Evolutionary conservation across 2,797 vertebrate species (phyloP).

Genomic region (Ctenopoma multispine): DNA sequence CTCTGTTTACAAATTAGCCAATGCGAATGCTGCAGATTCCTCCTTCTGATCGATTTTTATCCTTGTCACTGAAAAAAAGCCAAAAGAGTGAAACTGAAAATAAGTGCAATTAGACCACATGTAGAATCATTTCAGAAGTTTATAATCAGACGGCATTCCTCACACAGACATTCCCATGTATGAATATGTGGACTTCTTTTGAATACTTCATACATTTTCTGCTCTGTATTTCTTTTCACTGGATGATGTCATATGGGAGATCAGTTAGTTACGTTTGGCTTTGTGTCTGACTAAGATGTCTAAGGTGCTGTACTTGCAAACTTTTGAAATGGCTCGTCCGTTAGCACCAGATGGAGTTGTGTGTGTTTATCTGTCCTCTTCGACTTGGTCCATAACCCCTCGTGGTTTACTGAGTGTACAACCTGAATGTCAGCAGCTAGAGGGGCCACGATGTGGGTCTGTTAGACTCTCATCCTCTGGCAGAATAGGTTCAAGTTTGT

Average conservation of each 20-base stretch:
- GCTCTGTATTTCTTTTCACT: slow-evolving; percentile 7
- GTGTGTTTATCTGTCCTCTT: background rate
- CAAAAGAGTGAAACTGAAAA: slow-evolving; percentile 69
- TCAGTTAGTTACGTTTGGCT: slow-evolving; percentile 13
- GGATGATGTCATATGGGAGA: slow-evolving; percentile 17
- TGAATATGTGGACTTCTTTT: slow-evolving; percentile 27
- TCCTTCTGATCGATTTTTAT: slow-evolving; percentile 58
- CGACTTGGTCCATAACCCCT: background rate
- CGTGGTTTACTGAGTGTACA: background rate
- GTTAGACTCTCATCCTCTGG: background rate
- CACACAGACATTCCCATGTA: slow-evolving; percentile 79
- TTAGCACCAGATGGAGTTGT: background rate
- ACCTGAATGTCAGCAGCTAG: slow-evolving; percentile 5
- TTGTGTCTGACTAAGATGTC: slow-evolving; percentile 18
- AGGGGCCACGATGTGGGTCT: background rate
- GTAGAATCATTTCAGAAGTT: slow-evolving; percentile 59
- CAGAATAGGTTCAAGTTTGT: slow-evolving; percentile 11
- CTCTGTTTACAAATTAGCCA: slow-evolving; percentile 87
- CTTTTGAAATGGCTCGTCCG: slow-evolving; percentile 7
- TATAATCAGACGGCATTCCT: slow-evolving; percentile 66
- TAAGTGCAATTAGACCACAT: slow-evolving; percentile 88
- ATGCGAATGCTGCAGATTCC: slow-evolving; percentile 84
- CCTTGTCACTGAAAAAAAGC: slow-evolving; percentile 54
- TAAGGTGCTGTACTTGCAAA: slow-evolving; percentile 7
- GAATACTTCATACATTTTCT: slow-evolving; percentile 22